Percentiles rank a stretch among this genome's conserved stretches.
These are phyloP conservation scores for Torymus auratus DNA, from an alignment of 2,888 invertebrate genomes.

Conservation along the genomic window DNA sequence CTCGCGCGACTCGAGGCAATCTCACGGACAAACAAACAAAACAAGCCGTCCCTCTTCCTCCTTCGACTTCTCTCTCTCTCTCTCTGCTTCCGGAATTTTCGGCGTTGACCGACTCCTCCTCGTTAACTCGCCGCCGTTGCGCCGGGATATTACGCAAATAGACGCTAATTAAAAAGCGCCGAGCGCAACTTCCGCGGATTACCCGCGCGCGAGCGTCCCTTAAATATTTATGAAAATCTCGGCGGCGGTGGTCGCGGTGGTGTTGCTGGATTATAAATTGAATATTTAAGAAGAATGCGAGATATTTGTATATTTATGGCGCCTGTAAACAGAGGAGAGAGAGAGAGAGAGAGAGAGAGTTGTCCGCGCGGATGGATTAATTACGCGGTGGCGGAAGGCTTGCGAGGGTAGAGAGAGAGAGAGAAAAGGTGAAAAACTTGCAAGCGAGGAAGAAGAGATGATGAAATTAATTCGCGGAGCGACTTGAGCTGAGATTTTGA, in stretches of 20 bases:
- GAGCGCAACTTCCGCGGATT: constrained; percentile 25
- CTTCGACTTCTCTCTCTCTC: neutral
- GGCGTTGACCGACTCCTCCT: too few relatives aligned
- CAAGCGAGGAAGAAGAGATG: constrained; percentile 16
- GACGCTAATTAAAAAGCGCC: constrained; percentile 67
- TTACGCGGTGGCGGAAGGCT: neutral
- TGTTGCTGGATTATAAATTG: constrained; percentile 55
- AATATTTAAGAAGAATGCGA: constrained; percentile 56
- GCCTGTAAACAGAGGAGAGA: constrained; percentile 33
- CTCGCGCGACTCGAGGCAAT: constrained; percentile 9
- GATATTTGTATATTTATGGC: constrained; percentile 53
- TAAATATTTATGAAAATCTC: constrained; percentile 55
- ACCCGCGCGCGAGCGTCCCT: neutral
- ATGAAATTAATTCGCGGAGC: constrained; percentile 45
- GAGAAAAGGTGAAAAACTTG: constrained; percentile 35
- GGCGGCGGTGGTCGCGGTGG: constrained; percentile 14
- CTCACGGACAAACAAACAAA: constrained; percentile 6
- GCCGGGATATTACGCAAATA: constrained; percentile 60
- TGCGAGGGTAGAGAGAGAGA: neutral
- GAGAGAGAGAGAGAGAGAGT: neutral
- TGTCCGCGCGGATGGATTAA: constrained; percentile 46
- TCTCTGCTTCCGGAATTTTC: neutral
- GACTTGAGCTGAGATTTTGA: constrained; percentile 34
- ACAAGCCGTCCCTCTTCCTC: neutral
- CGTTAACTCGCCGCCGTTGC: neutral